Evolutionary conservation across 2,113 vertebrate species (phyloP), one percentile per base, ranked within the genome.

Genomic region (Hippocampus abdominalis): DNA sequence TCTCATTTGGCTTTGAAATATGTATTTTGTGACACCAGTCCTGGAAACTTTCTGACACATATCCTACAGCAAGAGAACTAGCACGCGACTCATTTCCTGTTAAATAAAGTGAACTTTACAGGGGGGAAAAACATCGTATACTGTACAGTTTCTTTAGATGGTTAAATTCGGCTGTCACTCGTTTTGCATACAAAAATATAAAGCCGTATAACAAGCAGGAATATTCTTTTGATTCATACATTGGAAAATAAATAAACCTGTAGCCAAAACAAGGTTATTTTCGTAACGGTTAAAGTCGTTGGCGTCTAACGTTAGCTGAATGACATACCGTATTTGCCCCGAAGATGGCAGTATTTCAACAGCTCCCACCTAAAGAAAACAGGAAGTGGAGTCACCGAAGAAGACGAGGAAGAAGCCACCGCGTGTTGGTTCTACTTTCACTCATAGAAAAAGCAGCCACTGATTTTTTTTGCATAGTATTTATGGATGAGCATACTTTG

Each of bases 341-440:
- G 27, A 13, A 13, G 65, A 36, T 53, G 65, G 48, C 46, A n/a
- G 29, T 53, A n/a, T 51, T 15, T 20, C 65, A 39, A 27, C 13
- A 48, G 9, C 49, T 8, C 12, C 27, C 25, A 32, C 3, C 1
- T 8, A 53, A 2, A 29, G 36, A 12, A n/a, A 23, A 20, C 3
- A 60, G 68, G 63, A 64, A 64, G 63, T 15, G 3, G 27, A 46
- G 27, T 13, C 63, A 64, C 25, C 27, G 68, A 69, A 69, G 73
- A 72, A 69, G 67, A 69, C 59, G 73, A 72, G 66, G 65, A 77
- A 71, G 36, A 49, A 23, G 46, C 29, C 21, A 25, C 42, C 39
- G 67, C 81, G 83, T 86, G 85, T 76, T 57, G 54, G 25, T 4
- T 3, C 25, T 69, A 25, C 57, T 16, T 66, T 71, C 74, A 78